phyloP scores from a whole-genome alignment of 2,888 invertebrate genomes.

The Heterodera filipjevi region DNA sequence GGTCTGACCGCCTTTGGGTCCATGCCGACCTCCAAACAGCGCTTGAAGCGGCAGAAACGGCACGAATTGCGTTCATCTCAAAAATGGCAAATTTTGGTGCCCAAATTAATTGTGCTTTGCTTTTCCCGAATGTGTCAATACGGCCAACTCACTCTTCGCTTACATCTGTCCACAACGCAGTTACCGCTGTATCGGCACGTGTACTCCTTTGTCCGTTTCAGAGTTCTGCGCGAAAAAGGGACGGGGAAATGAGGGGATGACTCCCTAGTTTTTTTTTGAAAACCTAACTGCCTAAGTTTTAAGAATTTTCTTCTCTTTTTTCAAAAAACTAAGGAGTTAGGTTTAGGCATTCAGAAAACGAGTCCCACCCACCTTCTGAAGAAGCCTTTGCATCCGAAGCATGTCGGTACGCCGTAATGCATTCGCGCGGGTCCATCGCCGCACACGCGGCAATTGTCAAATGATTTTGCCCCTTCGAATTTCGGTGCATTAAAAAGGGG shows the following conservation, averaged over 20 bases:
- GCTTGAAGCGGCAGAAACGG: conserved; percentile 62
- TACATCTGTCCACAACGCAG: conserved; percentile 57
- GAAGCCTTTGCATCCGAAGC: conserved; percentile 59
- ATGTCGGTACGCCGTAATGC: conserved; percentile 64
- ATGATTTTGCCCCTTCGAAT: conserved; percentile 47
- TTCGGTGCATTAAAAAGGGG: background rate
- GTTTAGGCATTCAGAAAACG: background rate
- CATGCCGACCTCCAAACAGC: conserved; percentile 64
- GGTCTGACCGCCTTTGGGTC: conserved; percentile 65
- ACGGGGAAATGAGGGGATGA: background rate
- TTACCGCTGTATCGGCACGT: conserved; percentile 61
- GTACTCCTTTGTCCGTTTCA: conserved; percentile 63
- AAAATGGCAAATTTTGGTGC: conserved; percentile 18
- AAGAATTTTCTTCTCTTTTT: too few relatives aligned
- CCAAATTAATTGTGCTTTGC: background rate
- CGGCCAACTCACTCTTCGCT: conserved; percentile 16
- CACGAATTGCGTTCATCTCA: conserved; percentile 50
- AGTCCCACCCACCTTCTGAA: conserved; percentile 42
- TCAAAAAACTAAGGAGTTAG: too few relatives aligned
- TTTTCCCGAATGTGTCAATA: conserved; percentile 16
- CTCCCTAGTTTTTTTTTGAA: too few relatives aligned
- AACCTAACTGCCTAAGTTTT: too few relatives aligned
- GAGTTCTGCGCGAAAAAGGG: conserved; percentile 31
- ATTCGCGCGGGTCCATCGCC: conserved; percentile 63
- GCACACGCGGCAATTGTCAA: conserved; percentile 62